Base-by-base conservation (phyloP, 1,140 invertebrate genomes). In the Akabosia matsudoensis region DNA sequence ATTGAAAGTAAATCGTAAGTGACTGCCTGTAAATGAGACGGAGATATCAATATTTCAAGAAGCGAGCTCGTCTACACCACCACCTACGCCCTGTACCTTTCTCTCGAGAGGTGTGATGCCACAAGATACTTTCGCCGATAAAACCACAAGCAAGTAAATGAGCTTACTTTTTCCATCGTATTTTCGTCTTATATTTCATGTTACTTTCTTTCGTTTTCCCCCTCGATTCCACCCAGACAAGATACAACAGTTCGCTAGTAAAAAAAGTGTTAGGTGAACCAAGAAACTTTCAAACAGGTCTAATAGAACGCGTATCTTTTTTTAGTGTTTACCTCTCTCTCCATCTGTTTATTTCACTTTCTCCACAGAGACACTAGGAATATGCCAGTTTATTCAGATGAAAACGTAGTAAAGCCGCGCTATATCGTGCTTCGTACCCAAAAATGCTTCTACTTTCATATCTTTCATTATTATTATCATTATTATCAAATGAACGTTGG, bases 81-180 rank as follows among this genome's bases (percentile, higher is more conserved):
- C n/a, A n/a, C n/a, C n/a, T n/a, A n/a, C n/a, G n/a, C n/a, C n/a
- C n/a, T n/a, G n/a, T n/a, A n/a, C n/a, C n/a, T n/a, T n/a, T n/a
- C n/a, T n/a, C n/a, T n/a, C n/a, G n/a, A n/a, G n/a, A n/a, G n/a
- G n/a, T n/a, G n/a, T n/a, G n/a, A n/a, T n/a, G n/a, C n/a, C n/a
- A n/a, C n/a, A 45, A 7, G 37, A 7, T 45, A 45, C 37, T 45
- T 45, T 45, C 37, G 18, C 30, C 61, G 61, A 67, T 67, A 67
- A 67, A 67, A 30, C 31, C 26, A 30, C 61, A 67, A 30, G 61
- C 13, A 67, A 67, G 61, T 67, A 67, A 67, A 67, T 67, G 61
- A 67, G 61, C 61, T 28, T 67, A 30, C n/a, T 67, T 61, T 61
- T 61, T 45, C 37, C 18, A 7, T 45, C 37, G 18, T 45, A 10